Conservation (phyloP, 2,888 invertebrate species). For the Andricus curvator region DNA sequence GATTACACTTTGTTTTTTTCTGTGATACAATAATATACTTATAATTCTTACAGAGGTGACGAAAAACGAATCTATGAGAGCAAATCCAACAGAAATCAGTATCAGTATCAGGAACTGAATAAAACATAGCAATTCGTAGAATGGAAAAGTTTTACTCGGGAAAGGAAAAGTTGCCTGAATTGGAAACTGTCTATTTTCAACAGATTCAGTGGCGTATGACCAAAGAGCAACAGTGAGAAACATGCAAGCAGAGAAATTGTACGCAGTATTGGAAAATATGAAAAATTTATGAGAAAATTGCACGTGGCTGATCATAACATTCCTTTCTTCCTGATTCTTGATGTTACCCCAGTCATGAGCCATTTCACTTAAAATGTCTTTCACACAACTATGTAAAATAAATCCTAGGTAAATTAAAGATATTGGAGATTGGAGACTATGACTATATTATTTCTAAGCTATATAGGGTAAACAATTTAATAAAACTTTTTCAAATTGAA, state of each 20-base stretch:
- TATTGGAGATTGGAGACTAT: no score
- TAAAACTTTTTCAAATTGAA: no score
- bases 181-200: neutral
- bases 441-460: no score
- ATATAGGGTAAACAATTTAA: no score
- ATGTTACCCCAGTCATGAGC: neutral
- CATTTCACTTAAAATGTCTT: neutral
- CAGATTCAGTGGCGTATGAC: neutral
- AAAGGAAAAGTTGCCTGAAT: conserved; percentile 16
- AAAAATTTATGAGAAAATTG: conserved; percentile 7
- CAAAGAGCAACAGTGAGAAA: neutral
- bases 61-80: neutral
- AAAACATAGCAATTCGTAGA: neutral
- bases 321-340: neutral
- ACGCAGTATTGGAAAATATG: neutral
- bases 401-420: no score
- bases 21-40: no score
- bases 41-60: neutral
- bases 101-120: neutral
- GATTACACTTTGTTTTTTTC: no score
- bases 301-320: neutral
- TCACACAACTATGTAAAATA: neutral
- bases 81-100: neutral
- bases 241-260: neutral
- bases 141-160: neutral